Conservation (phyloP, 2,113 vertebrate genomes). For the Corapipo altera region DNA sequence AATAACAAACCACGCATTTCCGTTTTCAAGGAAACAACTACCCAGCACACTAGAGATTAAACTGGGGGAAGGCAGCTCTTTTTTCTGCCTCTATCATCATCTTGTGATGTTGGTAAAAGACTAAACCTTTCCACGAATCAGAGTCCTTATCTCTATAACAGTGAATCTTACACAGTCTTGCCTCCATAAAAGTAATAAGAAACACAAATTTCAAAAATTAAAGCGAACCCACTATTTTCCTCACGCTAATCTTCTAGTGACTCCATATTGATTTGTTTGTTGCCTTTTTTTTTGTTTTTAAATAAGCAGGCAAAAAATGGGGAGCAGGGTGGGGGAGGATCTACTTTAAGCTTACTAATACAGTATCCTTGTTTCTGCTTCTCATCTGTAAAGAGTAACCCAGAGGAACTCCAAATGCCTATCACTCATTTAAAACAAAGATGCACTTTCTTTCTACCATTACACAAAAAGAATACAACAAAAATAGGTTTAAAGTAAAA, state of each 20-base stretch:
- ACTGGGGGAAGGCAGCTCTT: not conserved
- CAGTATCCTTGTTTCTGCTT: not conserved
- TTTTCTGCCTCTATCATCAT: not conserved
- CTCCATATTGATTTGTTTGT: not conserved
- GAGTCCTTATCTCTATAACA: not conserved
- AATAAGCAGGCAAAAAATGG: not conserved
- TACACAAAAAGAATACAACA: not conserved
- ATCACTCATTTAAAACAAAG: not conserved
- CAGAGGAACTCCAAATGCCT: not conserved
- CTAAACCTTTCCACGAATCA: not conserved
- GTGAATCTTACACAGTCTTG: not conserved
- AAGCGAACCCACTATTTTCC: not conserved
- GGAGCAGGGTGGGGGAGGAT: too few relatives aligned
- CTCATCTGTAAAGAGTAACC: not conserved
- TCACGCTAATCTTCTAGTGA: not conserved
- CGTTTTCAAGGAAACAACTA: not conserved
- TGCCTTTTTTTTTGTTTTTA: not conserved
- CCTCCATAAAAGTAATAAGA: not conserved
- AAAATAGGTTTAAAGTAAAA: not conserved
- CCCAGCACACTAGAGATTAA: not conserved
- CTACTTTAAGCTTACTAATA: not conserved
- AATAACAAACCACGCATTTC: not conserved
- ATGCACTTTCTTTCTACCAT: not conserved
- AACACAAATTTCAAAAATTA: not conserved
- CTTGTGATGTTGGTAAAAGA: not conserved